Base-by-base conservation (phyloP, 64 coral and sea anemone species). In the Actinia tenebrosa region DNA sequence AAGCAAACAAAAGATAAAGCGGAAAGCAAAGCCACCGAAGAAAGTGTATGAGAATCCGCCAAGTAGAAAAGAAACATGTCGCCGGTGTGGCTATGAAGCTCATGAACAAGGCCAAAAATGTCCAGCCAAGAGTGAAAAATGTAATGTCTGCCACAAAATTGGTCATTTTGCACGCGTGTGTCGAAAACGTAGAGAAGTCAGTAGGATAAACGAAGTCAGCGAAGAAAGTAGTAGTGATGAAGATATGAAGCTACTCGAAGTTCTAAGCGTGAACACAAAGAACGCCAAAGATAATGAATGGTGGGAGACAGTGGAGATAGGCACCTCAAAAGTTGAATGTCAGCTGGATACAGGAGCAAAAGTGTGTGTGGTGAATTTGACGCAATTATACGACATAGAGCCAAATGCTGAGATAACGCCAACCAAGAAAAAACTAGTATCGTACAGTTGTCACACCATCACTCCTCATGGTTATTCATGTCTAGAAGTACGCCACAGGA, bases 361-460 rank as follows among this genome's bases (percentile, higher is more conserved):
- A 69, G 86, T 68, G 15, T 77, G 50, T 54, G 71, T 88, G 17
- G 80, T 88, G 77, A 52, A 71, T 82, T 16, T 30, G 43, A 25
- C 16, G 64, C 22, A 78, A 53, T 18, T 89, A 50, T 84, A 69
- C 10, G 11, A 43, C 44, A 5, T 64, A 53, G 87, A 71, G 80
- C 56, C 55, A 30, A 89, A 82, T 55, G 55, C 84, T 16, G 61
- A 64, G 19, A 64, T 64, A 19, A 64, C 14, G 61, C 19, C 61
- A 83, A 91, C 84, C 58, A 79, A 87, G 16, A 16, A 92, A 45
- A 88, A 23, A 37, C 37, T 92, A 10, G 86, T 87, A 25, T 92
- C 62, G n/a, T 93, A 86, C 62, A 89, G 87, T 16, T 75, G 85
- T 16, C 83, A 93, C 42, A 75, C 75, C 44, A 89, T 82, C 8